Conservation (phyloP, 1,140 invertebrate species). For the Tetragonula clypearis region DNA sequence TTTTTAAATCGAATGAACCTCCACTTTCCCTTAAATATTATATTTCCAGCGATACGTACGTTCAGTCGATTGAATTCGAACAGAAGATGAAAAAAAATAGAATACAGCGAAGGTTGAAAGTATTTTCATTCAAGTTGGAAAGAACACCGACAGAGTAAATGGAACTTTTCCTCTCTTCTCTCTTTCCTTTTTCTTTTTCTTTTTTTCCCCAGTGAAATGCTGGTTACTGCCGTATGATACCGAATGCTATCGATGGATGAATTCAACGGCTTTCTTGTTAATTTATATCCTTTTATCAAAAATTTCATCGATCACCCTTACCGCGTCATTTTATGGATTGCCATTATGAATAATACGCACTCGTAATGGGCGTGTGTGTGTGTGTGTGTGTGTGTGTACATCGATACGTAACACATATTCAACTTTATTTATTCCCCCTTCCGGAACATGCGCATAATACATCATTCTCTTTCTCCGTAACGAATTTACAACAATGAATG, state of each 20-base stretch:
- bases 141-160: too few relatives aligned
- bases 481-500: constrained; percentile 8
- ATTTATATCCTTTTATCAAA: not conserved
- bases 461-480: not conserved
- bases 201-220: not conserved
- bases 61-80: not conserved
- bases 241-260: too few relatives aligned
- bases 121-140: not conserved
- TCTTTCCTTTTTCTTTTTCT: not conserved
- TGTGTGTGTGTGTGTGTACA: not conserved
- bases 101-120: not conserved
- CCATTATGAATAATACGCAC: not conserved
- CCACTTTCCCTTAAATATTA: not conserved
- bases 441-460: not conserved
- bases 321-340: not conserved
- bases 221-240: not conserved
- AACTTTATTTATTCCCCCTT: not conserved
- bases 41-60: too few relatives aligned
- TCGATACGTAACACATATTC: not conserved
- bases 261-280: not conserved
- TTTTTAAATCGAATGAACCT: not conserved
- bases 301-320: not conserved
- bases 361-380: not conserved
- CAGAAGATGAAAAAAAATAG: not conserved
- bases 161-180: not conserved